Base-by-base conservation (phyloP, 2,797 vertebrate species). In the Rallus crepitans region DNA sequence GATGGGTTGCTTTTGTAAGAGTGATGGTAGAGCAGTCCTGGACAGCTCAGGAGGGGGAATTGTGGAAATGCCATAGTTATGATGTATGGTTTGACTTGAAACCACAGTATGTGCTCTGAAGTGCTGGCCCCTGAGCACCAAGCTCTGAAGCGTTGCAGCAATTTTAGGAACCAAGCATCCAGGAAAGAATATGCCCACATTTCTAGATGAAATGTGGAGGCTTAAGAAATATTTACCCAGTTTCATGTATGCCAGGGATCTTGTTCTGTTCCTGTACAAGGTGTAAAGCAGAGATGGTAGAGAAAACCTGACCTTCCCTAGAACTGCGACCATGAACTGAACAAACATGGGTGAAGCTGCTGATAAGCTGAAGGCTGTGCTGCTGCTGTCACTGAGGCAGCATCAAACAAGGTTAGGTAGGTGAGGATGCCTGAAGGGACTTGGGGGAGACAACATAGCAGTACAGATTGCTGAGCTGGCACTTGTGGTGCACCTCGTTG, bases 61-160 rank as follows among this genome's bases (percentile, higher is more conserved):
- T 56, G 56, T 93, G 84, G 87, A 87, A 86, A 80, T 95, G 65
- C 87, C 79, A 55, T 78, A 69, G 85, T 90, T 94, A 48, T 33
- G 79, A 91, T 88, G 53, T 83, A 53, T 57, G 23, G 45, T 77
- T 94, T 94, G 85, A 88, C 82, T 75, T 95, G 71, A 94, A 94
- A 92, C 78, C 71, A 71, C 66, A 33, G 25, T 70, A 61, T 82
- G 70, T 93, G 82, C 48, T 89, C 78, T 70, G 48, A 80, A 89
- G 18, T 70, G 24, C 56, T 91, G 79, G 25, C 23, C 53, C 48
- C 82, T 39, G 31, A 94, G 53, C 64, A 31, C 35, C 81, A 82
- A 77, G 59, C 56, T 76, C 56, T 40, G 2, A 56, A 80, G 68
- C 45, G 50, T 81, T 94, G 79, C 65, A 81, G 45, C 64, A 93